These are phyloP conservation scores for Nycticorax nycticorax DNA, from an alignment of 2,113 vertebrate genomes.

Conservation along the genomic window DNA sequence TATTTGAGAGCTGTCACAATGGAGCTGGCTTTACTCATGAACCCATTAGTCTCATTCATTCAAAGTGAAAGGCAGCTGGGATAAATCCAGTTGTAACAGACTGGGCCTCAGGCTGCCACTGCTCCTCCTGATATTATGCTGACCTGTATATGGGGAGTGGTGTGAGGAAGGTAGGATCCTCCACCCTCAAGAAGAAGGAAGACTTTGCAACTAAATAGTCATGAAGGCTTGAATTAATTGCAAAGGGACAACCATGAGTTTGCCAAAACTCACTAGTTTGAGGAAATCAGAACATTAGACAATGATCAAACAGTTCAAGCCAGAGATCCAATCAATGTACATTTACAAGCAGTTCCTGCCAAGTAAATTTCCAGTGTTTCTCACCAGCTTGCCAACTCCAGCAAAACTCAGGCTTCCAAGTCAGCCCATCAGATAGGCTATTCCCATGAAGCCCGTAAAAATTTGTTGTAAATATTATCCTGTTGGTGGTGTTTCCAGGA, in stretches of 20 bases:
- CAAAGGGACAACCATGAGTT: not conserved
- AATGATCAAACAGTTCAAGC: not conserved
- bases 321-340: not conserved
- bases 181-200: not conserved
- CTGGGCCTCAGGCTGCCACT: not conserved
- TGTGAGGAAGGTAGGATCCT: not conserved
- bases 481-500: not conserved
- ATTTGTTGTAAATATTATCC: not conserved
- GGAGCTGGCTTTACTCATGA: not conserved
- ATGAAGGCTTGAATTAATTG: not conserved
- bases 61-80: not conserved
- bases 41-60: not conserved
- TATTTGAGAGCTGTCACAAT: not conserved
- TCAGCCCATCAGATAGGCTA: not conserved
- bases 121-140: not conserved
- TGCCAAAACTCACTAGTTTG: not conserved
- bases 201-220: not conserved
- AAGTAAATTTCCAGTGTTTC: not conserved
- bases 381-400: not conserved
- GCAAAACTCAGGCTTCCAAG: not conserved
- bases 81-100: not conserved
- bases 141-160: accelerated
- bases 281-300: not conserved
- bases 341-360: not conserved
- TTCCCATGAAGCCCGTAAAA: not conserved